Evolutionary conservation across 2,113 vertebrate species (phyloP), one percentile per base, ranked within the genome.

Genomic region (Lepisosteus osseus): DNA sequence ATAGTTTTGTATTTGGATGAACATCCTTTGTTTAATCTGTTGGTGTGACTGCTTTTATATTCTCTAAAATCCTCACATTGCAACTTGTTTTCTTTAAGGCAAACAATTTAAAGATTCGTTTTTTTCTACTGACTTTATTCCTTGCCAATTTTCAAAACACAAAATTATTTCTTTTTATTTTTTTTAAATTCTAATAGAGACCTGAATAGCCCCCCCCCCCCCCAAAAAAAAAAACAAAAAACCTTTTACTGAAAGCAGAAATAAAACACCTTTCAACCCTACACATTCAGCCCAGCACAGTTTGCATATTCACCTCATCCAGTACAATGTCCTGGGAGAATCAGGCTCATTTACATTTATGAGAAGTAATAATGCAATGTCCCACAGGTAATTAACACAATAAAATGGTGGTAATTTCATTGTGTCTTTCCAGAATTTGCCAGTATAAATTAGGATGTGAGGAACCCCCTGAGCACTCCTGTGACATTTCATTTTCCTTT

Each of bases 341-440:
- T 78, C 77, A 83, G 82, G 88, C 88, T 89, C 90, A 92, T 91
- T 90, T 90, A 85, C 86, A 89, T 91, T 90, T 92, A 92, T 90
- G 90, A 90, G 86, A 90, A 91, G 82, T 88, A 93, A 94, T 93
- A 90, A 93, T 88, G 84, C 90, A 89, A 85, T 91, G 89, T 92
- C 88, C 90, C 90, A 83, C 67, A 90, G 89, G 91, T 93, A 94
- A 94, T 93, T 94, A 93, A 90, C 90, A 89, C 89, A 90, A 86
- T 91, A 92, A 92, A 91, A 91, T 92, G 90, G 90, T 92, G 90
- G 89, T 95, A 95, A 97, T 96, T 95, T 93, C 89, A 93, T 85
- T 88, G 80, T 94, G 92, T 93, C 90, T 85, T 92, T 91, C 92
- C 91, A 91, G 90, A 92, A 90, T 90, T 92, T 90, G 82, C 86